Conservation (phyloP, 1,140 invertebrate species). For the Lethrus apterus region DNA sequence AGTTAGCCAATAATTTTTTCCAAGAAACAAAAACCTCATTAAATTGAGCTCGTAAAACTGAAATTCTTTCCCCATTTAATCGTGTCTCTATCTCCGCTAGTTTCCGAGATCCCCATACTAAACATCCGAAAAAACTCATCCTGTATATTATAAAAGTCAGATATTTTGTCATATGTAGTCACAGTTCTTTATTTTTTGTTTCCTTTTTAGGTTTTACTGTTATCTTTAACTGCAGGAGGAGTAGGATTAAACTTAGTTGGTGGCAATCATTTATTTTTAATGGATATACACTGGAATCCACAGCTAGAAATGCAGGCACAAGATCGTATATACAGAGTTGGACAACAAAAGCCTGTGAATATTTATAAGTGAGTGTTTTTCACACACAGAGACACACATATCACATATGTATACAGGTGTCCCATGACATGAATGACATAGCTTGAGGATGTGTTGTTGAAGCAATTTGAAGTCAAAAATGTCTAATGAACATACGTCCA, state of each 20-base stretch:
- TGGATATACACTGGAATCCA: constrained; percentile 95
- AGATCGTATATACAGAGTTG: constrained; percentile 85
- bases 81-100: no score
- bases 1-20: no score
- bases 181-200: constrained; percentile 5
- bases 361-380: constrained; percentile 66
- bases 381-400: not conserved
- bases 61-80: no score
- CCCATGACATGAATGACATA: no score
- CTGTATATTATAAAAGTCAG: not conserved
- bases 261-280: constrained; percentile 80
- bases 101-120: no score
- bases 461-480: no score
- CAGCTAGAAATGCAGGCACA: constrained; percentile 87
- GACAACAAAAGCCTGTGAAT: constrained; percentile 71
- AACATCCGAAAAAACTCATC: not conserved
- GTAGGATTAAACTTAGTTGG: constrained; percentile 87
- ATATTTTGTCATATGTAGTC: not conserved
- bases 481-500: no score
- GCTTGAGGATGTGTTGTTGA: no score
- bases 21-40: no score
- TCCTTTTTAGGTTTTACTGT: constrained; percentile 55
- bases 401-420: no score
- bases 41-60: no score
- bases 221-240: constrained; percentile 84